phyloP scores from a whole-genome alignment of 1,140 invertebrate genomes.

The Kradibia gibbosae region DNA sequence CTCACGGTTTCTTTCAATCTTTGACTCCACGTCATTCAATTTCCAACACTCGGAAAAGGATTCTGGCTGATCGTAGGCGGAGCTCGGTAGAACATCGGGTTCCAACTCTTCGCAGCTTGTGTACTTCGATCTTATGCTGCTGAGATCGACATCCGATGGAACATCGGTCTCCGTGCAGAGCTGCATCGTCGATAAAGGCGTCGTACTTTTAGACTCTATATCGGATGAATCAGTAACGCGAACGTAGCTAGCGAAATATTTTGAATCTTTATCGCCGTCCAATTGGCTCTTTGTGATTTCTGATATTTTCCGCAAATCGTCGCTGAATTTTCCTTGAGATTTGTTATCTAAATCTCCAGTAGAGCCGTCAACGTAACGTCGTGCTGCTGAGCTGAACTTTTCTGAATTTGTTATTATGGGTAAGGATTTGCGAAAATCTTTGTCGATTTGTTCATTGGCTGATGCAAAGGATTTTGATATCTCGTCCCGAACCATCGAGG shows the following conservation, averaged over 20 bases:
- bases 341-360: not conserved
- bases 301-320: not conserved
- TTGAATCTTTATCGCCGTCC: constrained; percentile 30
- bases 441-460: not conserved
- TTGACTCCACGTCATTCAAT: not conserved
- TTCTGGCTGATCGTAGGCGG: not conserved
- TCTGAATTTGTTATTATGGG: constrained; percentile 41
- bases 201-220: constrained; percentile 21
- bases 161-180: constrained; percentile 42
- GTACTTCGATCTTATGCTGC: constrained; percentile 50
- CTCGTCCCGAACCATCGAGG: constrained; percentile 48
- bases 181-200: constrained; percentile 25
- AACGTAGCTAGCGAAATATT: constrained; percentile 52
- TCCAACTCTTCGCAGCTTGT: constrained; percentile 55
- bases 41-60: not conserved
- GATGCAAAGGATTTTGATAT: constrained; percentile 40
- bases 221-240: constrained; percentile 47
- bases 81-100: not conserved
- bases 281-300: not conserved
- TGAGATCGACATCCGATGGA: constrained; percentile 54
- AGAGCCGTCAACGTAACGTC: not conserved
- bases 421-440: constrained; percentile 50
- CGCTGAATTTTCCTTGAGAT: not conserved
- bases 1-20: constrained; percentile 36
- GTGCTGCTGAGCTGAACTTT: not conserved